These are phyloP conservation scores for Aphrocallistes beatrix DNA, from an alignment of 37 sponge, comb jelly and placozoan genomes.

Conservation along the genomic window DNA sequence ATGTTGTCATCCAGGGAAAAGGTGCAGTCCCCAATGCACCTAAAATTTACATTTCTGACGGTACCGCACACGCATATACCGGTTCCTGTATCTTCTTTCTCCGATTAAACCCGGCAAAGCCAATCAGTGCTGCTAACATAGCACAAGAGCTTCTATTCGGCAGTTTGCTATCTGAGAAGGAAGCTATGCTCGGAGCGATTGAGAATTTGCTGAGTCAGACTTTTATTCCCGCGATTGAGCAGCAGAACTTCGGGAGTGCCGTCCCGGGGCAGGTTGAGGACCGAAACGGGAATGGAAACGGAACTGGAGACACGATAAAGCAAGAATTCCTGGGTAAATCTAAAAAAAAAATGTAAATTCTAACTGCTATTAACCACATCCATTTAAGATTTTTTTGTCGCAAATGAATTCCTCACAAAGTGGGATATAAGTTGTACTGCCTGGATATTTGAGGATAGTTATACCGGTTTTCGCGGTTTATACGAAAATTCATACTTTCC, in stretches of 20 bases:
- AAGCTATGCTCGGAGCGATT: slow-evolving; percentile 44
- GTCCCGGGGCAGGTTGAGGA: background rate
- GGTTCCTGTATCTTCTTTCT: slow-evolving; percentile 70
- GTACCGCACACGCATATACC: slow-evolving; percentile 37
- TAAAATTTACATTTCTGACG: slow-evolving; percentile 48
- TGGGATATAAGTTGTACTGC: no score
- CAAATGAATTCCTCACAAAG: no score
- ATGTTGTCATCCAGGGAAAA: background rate
- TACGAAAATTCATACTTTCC: no score
- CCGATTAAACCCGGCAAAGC: slow-evolving; percentile 36
- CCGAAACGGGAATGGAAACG: background rate
- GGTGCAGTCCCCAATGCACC: background rate
- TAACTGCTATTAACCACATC: no score
- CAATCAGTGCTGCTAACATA: slow-evolving; percentile 40
- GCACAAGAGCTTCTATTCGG: slow-evolving; percentile 32
- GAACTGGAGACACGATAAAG: background rate
- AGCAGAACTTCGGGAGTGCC: background rate
- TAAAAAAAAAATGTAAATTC: no score
- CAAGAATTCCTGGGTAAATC: background rate
- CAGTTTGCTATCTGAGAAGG: background rate
- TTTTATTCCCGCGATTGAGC: slow-evolving; percentile 61
- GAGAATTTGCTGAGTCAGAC: slow-evolving; percentile 40
- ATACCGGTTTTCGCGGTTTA: no score
- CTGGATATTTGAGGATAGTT: no score
- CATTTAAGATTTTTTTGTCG: no score